phyloP scores from a whole-genome alignment of 2,888 invertebrate species.

The Autographa pulchrina region DNA sequence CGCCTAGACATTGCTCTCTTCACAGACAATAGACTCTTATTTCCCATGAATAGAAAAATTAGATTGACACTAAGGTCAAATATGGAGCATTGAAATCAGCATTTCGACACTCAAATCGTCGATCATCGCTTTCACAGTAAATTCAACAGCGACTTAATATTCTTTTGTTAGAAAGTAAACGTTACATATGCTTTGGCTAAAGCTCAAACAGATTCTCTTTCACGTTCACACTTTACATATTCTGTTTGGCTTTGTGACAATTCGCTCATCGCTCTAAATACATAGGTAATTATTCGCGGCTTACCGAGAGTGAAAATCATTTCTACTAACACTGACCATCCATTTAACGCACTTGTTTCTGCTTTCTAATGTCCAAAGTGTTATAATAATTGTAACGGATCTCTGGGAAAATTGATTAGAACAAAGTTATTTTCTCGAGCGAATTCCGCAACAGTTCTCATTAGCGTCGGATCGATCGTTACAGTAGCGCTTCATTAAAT shows the following conservation, averaged over 20 bases:
- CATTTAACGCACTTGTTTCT: slow-evolving; percentile 76
- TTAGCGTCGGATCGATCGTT: slow-evolving; percentile 38
- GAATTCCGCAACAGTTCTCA: slow-evolving; percentile 38
- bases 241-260: slow-evolving; percentile 63
- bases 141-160: slow-evolving; percentile 43
- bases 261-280: slow-evolving; percentile 74
- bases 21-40: slow-evolving; percentile 66
- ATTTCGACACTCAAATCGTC: slow-evolving; percentile 72
- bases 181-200: slow-evolving; percentile 19
- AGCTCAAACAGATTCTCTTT: slow-evolving; percentile 48
- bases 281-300: slow-evolving; percentile 78
- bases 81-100: slow-evolving; percentile 70
- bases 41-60: slow-evolving; percentile 77
- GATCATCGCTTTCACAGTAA: slow-evolving; percentile 76
- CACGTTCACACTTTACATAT: slow-evolving; percentile 60
- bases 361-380: slow-evolving; percentile 73
- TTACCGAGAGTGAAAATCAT: slow-evolving; percentile 76
- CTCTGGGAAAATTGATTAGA: slow-evolving; percentile 56
- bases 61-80: slow-evolving; percentile 76
- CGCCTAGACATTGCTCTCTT: slow-evolving; percentile 43
- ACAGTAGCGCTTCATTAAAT: slow-evolving; percentile 48
- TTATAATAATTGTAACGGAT: slow-evolving; percentile 58
- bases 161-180: slow-evolving; percentile 50
- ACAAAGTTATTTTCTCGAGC: slow-evolving; percentile 51
- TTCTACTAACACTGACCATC: slow-evolving; percentile 70